phyloP scores from a whole-genome alignment of 2,888 invertebrate species.

The Dryobotodes eremita region DNA sequence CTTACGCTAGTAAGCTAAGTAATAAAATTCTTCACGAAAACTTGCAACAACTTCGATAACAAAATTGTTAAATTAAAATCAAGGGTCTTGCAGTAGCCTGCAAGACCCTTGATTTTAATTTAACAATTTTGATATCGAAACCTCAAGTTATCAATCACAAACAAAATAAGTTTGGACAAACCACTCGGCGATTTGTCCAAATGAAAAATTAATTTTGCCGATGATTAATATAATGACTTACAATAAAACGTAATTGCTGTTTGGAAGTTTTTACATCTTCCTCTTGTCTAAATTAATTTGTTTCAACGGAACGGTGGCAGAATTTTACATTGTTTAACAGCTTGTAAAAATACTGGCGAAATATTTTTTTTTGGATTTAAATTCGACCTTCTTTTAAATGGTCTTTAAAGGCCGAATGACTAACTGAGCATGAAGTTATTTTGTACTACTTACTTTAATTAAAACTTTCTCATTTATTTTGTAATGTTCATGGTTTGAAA shows the following conservation, averaged over 20 bases:
- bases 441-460: too few relatives aligned
- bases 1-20: too few relatives aligned
- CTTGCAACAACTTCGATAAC: too few relatives aligned
- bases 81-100: too few relatives aligned
- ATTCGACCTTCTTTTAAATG: conserved; percentile 31
- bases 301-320: conserved; percentile 76
- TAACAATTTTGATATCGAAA: conserved; percentile 76
- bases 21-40: too few relatives aligned
- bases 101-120: conserved; percentile 18
- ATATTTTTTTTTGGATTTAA: conserved; percentile 34
- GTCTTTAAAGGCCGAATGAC: conserved; percentile 6
- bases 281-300: conserved; percentile 89
- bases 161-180: conserved; percentile 85
- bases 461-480: too few relatives aligned
- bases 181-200: conserved; percentile 89
- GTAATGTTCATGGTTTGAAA: not conserved
- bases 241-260: conserved; percentile 90
- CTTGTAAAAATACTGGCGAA: conserved; percentile 54
- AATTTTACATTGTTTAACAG: conserved; percentile 64
- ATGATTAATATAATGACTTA: conserved; percentile 90
- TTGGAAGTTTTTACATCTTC: conserved; percentile 90
- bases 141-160: conserved; percentile 84
- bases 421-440: too few relatives aligned
- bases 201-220: conserved; percentile 90
- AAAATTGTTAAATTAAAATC: too few relatives aligned